Evolutionary conservation across 2,888 invertebrate species (phyloP), one percentile per base, ranked within the genome.

Genomic region (Oxycera nigricornis): DNA sequence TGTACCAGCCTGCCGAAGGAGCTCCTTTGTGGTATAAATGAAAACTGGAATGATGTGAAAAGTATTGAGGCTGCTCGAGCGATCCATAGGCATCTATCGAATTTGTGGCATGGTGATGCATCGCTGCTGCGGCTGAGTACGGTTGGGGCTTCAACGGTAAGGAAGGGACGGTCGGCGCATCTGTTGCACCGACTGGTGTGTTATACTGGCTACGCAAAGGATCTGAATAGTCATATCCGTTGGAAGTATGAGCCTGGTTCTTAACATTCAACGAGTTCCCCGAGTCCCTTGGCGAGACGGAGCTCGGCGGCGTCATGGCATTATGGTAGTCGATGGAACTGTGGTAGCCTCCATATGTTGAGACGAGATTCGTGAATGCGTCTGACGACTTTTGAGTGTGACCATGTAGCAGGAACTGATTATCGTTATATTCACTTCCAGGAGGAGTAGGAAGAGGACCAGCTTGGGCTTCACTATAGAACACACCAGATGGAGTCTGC

Each of bases 231-330:
- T 89, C 88, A 83, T 89, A 82, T 79, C 92, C 89, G 80, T 80
- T 80, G 9, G 79, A 46, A 46, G 80, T 57, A 73, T 79, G 74
- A 73, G 77, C 22, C n/a, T 76, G 57, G 57, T 79, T 80, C 50
- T 80, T 87, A 83, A 77, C 85, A 85, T 77, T 78, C 76, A 86
- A 82, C 77, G 87, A 80, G 83, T 93, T 82, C 88, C 89, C 83
- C 87, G 90, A 95, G 82, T 97, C 97, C 76, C 96, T 89, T 0
- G 97, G 97, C 3, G 97, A 97, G 1, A 97, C 97, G 2, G 97
- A 97, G n/a, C 96, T 95, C 70, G 97, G 97, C 72, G 97, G 97
- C 2, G 97, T 97, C 94, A 97, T 97, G 62, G 95, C 95, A 50
- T 95, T 93, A 84, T 96, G 96, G 81, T 95, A 95, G 81, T 94